These are phyloP conservation scores for Alethe castanea DNA, from an alignment of 2,113 vertebrate genomes.

Conservation along the genomic window DNA sequence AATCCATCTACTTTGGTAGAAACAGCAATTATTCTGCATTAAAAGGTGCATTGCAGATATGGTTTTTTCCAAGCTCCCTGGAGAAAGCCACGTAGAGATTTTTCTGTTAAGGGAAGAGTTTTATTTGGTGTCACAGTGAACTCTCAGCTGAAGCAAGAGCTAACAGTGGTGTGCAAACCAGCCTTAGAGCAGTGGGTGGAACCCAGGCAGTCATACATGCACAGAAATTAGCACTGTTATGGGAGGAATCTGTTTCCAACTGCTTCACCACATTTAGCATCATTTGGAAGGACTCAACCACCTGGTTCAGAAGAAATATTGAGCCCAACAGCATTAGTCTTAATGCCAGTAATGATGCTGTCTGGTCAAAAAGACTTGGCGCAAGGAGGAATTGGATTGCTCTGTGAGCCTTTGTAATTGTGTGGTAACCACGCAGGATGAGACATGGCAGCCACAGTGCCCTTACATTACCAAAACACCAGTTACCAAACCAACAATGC, in stretches of 20 bases:
- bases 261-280: neutral
- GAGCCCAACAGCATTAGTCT: neutral
- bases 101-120: neutral
- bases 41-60: neutral
- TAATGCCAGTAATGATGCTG: neutral
- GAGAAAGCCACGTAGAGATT: neutral
- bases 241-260: neutral
- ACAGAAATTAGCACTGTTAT: neutral
- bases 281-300: neutral
- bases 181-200: neutral
- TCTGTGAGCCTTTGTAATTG: neutral
- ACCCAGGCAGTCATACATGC: neutral
- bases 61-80: neutral
- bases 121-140: neutral
- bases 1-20: neutral
- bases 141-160: neutral
- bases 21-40: neutral
- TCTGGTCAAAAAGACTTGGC: neutral
- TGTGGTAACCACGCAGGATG: neutral
- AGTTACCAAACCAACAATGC: neutral
- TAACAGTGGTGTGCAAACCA: neutral
- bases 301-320: conserved; percentile 2
- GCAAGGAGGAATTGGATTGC: neutral
- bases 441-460: neutral
- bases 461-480: conserved; percentile 3